phyloP scores from a whole-genome alignment of 2,113 vertebrate genomes.

The Oriolus oriolus region DNA sequence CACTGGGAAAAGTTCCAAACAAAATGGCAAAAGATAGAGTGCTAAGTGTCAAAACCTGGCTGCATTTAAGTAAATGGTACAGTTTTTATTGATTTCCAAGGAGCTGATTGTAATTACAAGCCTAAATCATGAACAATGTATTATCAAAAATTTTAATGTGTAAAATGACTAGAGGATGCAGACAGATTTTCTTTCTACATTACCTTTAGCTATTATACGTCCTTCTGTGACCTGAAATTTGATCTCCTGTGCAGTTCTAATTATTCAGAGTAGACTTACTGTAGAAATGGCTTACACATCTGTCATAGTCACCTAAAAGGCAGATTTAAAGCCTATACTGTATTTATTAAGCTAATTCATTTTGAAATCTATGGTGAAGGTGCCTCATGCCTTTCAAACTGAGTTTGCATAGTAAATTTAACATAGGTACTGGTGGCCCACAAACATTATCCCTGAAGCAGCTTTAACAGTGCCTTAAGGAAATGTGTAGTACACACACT shows the following conservation, averaged over 20 bases:
- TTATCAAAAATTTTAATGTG: neutral
- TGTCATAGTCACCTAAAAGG: conserved; percentile 60
- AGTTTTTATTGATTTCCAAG: neutral
- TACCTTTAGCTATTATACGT: neutral
- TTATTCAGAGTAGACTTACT: conserved; percentile 38
- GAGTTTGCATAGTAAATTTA: conserved; percentile 68
- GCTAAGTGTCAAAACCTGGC: neutral
- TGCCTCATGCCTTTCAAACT: conserved; percentile 64
- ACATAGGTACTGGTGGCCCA: neutral
- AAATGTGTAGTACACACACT: neutral
- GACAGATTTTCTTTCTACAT: neutral
- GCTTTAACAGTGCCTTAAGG: conserved; percentile 10
- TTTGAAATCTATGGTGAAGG: conserved; percentile 64
- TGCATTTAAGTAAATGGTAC: neutral
- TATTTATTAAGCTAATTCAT: conserved; percentile 69
- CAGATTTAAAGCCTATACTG: conserved; percentile 46
- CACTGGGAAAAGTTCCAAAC: neutral
- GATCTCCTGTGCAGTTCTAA: conserved; percentile 42
- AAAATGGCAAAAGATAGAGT: neutral
- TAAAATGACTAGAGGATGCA: neutral
- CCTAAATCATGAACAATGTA: neutral
- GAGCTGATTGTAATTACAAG: neutral
- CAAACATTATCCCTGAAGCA: conserved; percentile 28
- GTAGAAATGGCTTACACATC: conserved; percentile 57
- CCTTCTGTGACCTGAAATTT: conserved; percentile 53